A percentile compares a stretch with the other conserved stretches of the same genome.
phyloP scores from a whole-genome alignment of 2,797 vertebrate genomes.

The Pangasius krempfi region DNA sequence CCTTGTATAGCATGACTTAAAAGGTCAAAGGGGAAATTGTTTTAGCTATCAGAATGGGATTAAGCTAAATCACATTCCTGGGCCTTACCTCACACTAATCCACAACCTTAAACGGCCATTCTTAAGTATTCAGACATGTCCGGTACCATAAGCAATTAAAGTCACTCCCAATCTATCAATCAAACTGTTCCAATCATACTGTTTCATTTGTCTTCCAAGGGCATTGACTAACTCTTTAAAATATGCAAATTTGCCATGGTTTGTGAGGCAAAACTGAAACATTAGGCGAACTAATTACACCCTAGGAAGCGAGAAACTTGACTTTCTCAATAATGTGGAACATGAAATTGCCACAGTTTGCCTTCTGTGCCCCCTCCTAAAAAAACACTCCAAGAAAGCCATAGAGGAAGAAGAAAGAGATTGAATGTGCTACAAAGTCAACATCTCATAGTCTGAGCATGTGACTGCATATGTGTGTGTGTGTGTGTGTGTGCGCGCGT shows the following conservation, averaged over 20 bases:
- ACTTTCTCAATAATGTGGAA: constrained; percentile 39
- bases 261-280: constrained; percentile 26
- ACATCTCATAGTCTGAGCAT: constrained; percentile 53
- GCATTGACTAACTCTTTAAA: constrained; percentile 2
- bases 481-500: neutral
- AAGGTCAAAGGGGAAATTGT: constrained; percentile 47
- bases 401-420: constrained; percentile 42
- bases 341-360: constrained; percentile 36
- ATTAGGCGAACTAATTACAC: constrained; percentile 30
- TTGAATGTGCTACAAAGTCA: constrained; percentile 56
- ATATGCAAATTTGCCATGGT: constrained; percentile 5
- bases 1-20: constrained; percentile 28
- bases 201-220: neutral
- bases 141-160: neutral
- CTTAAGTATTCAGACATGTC: constrained; percentile 21
- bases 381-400: constrained; percentile 40
- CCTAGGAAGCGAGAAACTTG: constrained; percentile 22
- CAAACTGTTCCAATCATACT: neutral
- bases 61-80: constrained; percentile 58
- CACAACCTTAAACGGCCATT: constrained; percentile 35
- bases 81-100: constrained; percentile 46
- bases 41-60: constrained; percentile 59
- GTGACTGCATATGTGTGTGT: neutral
- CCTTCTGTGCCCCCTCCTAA: constrained; percentile 29
- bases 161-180: neutral